Evolutionary conservation across 2,113 vertebrate species (phyloP), one percentile per base, ranked within the genome.

Genomic region (Cebus imitator): DNA sequence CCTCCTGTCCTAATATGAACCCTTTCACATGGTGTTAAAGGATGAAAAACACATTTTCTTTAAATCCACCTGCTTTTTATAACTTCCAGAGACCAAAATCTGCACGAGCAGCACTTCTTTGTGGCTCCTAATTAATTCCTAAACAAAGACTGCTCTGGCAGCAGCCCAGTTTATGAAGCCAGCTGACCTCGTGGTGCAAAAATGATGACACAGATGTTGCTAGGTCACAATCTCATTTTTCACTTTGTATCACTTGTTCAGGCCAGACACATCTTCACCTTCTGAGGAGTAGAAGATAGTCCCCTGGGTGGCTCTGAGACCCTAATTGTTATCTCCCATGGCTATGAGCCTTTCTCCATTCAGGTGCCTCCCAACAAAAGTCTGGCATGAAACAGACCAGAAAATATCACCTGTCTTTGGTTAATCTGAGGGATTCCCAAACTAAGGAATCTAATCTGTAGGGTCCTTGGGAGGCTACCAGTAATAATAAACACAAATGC

Each of bases 71-170:
- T 97, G 96, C 96, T 94, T 98, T 97, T 97, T 98, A 98, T 96
- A 98, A 96, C 97, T 98, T 98, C 97, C 95, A 98, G 96, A 98
- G 97, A 98, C 95, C 91, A 48, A 97, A 98, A 98, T 97, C 79
- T 98, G 98, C 98, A 95, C 8, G 12, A 12, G 96, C 97, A 98
- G 98, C 98, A 98, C 91, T 97, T 98, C 96, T 97, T 35, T 30
- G 64, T 97, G 80, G 92, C 89, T 98, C 96, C 97, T 98, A 98
- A 98, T 98, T 98, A 98, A 98, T 98, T 99, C 96, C 98, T 98
- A 98, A 98, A 98, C 98, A 98, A 97, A 98, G 97, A 94, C 96
- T 21, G 84, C 88, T 96, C 98, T 97, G 90, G 96, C 98, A 98
- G 96, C 90, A 45, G 96, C 96, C 73, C 55, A 66, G 94, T 98